These are phyloP conservation scores for Triplophysa rosa DNA, from an alignment of 2,113 vertebrate species.

Conservation along the genomic window DNA sequence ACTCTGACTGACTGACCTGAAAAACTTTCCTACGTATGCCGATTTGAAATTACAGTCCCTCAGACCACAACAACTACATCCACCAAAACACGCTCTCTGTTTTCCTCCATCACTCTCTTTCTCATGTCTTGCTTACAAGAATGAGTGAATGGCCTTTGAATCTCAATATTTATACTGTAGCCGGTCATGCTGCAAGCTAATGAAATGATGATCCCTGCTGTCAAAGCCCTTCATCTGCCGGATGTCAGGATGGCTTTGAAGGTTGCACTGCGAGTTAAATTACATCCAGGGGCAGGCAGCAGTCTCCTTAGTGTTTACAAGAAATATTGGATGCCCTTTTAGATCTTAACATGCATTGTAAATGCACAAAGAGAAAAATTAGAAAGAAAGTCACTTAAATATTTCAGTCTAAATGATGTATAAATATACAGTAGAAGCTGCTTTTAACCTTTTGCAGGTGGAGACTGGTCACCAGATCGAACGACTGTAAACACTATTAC, in stretches of 20 bases:
- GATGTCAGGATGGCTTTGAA: conserved; percentile 44
- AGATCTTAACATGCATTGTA: conserved; percentile 41
- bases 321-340: conserved; percentile 55
- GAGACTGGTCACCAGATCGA: conserved; percentile 54
- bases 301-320: conserved; percentile 51
- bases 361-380: conserved; percentile 38
- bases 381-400: conserved; percentile 52
- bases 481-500: conserved; percentile 59
- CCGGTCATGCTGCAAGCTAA: conserved; percentile 54
- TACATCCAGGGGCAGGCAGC: conserved; percentile 36
- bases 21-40: conserved; percentile 55
- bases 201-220: conserved; percentile 54
- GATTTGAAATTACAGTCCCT: conserved; percentile 63
- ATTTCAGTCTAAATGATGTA: conserved; percentile 56
- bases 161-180: conserved; percentile 55
- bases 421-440: conserved; percentile 17
- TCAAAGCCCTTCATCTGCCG: conserved; percentile 43
- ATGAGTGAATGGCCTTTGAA: conserved; percentile 54
- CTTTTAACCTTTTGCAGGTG: conserved; percentile 59
- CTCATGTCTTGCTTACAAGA: conserved; percentile 1
- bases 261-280: conserved; percentile 52
- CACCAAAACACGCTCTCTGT: conserved; percentile 44
- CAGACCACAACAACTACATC: conserved; percentile 42
- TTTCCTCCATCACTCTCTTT: background rate
- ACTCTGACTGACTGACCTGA: conserved; percentile 25